Conservation (phyloP, 2,797 vertebrate species). For the Peromyscus eremicus region DNA sequence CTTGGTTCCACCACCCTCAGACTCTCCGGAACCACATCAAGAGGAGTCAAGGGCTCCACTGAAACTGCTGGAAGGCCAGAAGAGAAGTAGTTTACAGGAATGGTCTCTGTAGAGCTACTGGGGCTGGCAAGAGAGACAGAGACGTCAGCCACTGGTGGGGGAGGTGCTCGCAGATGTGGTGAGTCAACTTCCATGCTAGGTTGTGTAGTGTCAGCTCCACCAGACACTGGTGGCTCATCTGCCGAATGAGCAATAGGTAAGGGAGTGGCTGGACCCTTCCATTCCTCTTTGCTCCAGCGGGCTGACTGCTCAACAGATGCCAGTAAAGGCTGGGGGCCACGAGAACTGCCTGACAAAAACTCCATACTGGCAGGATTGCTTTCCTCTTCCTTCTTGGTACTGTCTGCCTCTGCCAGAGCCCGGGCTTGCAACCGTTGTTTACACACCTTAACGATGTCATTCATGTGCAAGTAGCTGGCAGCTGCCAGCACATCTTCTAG, state of each 20-base stretch:
- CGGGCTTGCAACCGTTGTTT: slow-evolving; percentile 95
- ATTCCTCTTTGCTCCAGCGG: slow-evolving; percentile 85
- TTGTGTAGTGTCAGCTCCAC: slow-evolving; percentile 95
- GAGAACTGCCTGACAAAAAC: slow-evolving; percentile 79
- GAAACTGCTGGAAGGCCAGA: slow-evolving; percentile 73
- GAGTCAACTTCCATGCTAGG: slow-evolving; percentile 92
- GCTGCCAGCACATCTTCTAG: slow-evolving; percentile 96
- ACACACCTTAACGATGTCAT: slow-evolving; percentile 97
- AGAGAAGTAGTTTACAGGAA: slow-evolving; percentile 82
- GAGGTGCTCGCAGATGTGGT: slow-evolving; percentile 65
- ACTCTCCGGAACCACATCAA: slow-evolving; percentile 75
- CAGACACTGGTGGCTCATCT: slow-evolving; percentile 73
- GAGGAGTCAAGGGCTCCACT: slow-evolving; percentile 74
- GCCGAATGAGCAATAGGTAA: slow-evolving; percentile 32
- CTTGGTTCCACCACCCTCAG: slow-evolving; percentile 70
- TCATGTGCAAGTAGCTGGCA: slow-evolving; percentile 98
- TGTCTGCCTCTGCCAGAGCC: slow-evolving; percentile 94
- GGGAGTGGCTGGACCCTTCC: slow-evolving; percentile 74
- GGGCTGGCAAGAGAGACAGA: slow-evolving; percentile 91
- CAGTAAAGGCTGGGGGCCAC: slow-evolving; percentile 64
- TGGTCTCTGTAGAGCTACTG: slow-evolving; percentile 93
- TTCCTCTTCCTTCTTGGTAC: slow-evolving; percentile 93
- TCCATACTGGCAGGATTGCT: slow-evolving; percentile 53
- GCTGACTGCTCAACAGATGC: slow-evolving; percentile 69
- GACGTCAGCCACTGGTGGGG: slow-evolving; percentile 76